A percentile compares a stretch with the other conserved stretches of the same genome.
Evolutionary conservation across 2,113 vertebrate genomes (phyloP).

Genomic region (Lipophrys pholis): DNA sequence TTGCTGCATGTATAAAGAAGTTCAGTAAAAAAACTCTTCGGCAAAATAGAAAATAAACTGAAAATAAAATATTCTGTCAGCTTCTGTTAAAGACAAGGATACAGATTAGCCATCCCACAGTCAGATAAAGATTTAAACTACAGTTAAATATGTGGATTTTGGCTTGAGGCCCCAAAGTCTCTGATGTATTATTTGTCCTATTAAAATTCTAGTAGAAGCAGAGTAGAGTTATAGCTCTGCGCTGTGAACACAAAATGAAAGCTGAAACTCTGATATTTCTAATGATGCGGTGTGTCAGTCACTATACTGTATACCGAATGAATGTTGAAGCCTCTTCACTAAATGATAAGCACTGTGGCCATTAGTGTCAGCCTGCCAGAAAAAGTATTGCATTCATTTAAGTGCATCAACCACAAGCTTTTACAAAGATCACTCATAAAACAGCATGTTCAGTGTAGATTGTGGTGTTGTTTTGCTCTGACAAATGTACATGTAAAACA

Average conservation of each 20-base stretch:
- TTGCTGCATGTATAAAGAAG: background rate
- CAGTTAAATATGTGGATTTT: constrained; percentile 1
- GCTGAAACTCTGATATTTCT: constrained; percentile 25
- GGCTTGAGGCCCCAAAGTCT: background rate
- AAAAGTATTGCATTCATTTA: background rate
- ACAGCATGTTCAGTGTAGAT: background rate
- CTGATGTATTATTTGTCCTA: constrained; percentile 18
- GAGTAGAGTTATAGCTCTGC: constrained; percentile 3
- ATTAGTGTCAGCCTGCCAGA: background rate
- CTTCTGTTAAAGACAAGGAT: constrained; percentile 3
- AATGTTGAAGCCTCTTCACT: background rate
- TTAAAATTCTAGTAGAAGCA: constrained; percentile 19
- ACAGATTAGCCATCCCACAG: background rate
- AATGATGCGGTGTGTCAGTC: constrained; percentile 23
- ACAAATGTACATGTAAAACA: too few species aligned
- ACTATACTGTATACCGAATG: background rate
- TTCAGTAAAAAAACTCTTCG: background rate
- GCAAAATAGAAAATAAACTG: background rate
- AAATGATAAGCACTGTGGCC: background rate
- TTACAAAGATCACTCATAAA: background rate
- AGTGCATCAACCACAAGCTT: background rate
- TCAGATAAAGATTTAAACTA: constrained; percentile 1
- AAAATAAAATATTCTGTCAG: background rate
- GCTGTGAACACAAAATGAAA: constrained; percentile 7
- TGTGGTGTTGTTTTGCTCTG: background rate